Conservation (phyloP, 1,140 invertebrate species). For the Drosophila dunni region DNA sequence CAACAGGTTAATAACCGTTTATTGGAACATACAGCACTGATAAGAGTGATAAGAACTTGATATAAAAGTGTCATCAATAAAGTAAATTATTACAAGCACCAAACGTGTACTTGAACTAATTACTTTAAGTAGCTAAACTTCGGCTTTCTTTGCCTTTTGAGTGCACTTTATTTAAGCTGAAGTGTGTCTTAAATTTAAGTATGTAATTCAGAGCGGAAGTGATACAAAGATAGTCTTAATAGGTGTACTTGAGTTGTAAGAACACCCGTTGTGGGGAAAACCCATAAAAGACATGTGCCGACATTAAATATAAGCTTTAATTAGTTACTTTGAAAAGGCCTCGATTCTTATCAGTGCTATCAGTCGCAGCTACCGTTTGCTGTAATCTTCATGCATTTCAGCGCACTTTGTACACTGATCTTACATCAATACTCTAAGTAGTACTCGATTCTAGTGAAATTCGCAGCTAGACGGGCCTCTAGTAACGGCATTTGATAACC, state of each 20-base stretch:
- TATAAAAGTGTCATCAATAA: conserved; percentile 5
- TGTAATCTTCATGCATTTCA: conserved; percentile 50
- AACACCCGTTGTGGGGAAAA: conserved; percentile 15
- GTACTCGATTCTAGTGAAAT: no score
- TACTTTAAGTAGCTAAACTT: no score
- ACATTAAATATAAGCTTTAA: conserved; percentile 48
- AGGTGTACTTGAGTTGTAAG: no score
- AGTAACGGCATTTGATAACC: no score
- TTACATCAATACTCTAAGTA: no score
- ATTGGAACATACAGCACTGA: conserved; percentile 25
- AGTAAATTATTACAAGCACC: conserved; percentile 13
- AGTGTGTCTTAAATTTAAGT: no score
- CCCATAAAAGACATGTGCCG: conserved; percentile 52
- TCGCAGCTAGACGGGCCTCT: no score
- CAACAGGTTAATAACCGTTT: conserved; percentile 17
- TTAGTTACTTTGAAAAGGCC: conserved; percentile 25
- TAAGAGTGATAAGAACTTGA: conserved; percentile 24
- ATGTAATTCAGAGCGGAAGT: no score
- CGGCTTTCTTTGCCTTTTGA: no score
- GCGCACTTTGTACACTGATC: conserved; percentile 51
- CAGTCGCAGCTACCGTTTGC: conserved; percentile 27
- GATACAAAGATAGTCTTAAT: no score
- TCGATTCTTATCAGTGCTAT: conserved; percentile 43
- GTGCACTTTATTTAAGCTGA: no score
- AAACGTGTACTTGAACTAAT: neutral